Conservation (phyloP, 2,113 vertebrate genomes). For the Macroglossus sobrinus region DNA sequence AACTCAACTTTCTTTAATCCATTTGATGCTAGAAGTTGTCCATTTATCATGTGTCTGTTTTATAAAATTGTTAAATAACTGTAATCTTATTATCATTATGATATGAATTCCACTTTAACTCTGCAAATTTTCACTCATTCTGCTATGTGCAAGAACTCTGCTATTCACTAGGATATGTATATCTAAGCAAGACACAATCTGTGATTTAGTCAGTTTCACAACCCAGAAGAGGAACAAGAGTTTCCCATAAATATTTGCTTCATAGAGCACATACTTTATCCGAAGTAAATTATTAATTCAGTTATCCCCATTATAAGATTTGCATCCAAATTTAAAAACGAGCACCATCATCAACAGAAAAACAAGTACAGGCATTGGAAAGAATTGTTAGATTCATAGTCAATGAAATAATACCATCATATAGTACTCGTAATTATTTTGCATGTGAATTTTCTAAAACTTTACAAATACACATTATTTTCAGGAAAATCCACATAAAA, state of each 20-base stretch:
- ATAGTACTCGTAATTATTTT: not conserved
- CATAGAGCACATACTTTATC: not conserved
- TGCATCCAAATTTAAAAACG: slow-evolving; percentile 16
- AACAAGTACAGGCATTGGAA: not conserved
- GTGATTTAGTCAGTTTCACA: slow-evolving; percentile 20
- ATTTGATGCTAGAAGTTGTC: slow-evolving; percentile 1
- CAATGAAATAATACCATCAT: not conserved
- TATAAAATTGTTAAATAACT: slow-evolving; percentile 43
- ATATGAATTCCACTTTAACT: slow-evolving; percentile 45
- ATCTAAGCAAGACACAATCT: slow-evolving; percentile 45
- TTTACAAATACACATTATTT: not conserved
- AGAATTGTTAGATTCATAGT: not conserved
- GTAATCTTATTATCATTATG: slow-evolving; percentile 1
- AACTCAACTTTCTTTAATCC: not conserved
- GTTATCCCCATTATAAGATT: not conserved
- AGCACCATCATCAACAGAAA: not conserved
- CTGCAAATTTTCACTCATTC: slow-evolving; percentile 50
- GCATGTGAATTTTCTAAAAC: not conserved
- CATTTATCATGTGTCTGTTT: slow-evolving; percentile 44
- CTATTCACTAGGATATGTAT: slow-evolving; percentile 49
- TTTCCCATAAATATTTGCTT: slow-evolving; percentile 40
- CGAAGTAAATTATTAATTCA: not conserved
- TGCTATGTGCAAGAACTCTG: slow-evolving; percentile 30
- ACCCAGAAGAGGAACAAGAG: not conserved
- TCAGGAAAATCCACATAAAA: not conserved